phyloP scores from a whole-genome alignment of 2,113 vertebrate genomes.

The Brachypteracias leptosomus region DNA sequence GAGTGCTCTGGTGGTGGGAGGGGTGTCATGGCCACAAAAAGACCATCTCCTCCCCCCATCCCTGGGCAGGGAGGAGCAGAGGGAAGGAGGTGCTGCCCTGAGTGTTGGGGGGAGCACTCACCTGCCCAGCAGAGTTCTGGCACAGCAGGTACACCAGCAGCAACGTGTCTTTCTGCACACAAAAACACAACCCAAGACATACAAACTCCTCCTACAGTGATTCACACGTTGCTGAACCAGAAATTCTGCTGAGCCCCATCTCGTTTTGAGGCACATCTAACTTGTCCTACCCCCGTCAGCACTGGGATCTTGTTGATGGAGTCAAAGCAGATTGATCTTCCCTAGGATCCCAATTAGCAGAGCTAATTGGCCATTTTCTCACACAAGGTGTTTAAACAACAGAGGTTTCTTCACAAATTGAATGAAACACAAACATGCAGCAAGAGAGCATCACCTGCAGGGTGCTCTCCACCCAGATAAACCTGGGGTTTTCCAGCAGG shows the following conservation, averaged over 20 bases:
- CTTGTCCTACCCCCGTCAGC: neutral
- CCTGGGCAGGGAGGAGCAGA: neutral
- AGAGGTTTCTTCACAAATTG: neutral
- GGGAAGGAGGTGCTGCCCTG: neutral
- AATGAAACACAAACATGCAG: neutral
- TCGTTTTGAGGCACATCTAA: neutral
- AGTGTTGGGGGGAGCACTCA: neutral
- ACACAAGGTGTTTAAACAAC: too few species aligned
- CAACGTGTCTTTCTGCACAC: neutral
- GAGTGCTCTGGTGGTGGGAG: accelerated
- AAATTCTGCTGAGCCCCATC: neutral
- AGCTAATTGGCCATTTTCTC: neutral
- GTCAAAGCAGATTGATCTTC: neutral
- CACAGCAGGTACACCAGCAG: neutral
- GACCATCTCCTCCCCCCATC: neutral
- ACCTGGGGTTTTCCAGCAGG: neutral
- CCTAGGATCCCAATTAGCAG: too few species aligned
- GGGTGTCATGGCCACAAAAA: accelerated
- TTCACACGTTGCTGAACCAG: neutral
- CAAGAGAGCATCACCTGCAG: neutral
- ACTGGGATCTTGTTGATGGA: neutral
- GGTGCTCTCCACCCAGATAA: neutral
- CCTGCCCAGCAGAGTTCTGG: neutral
- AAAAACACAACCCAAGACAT: neutral
- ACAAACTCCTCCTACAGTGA: neutral